Percentiles rank a stretch among this genome's conserved stretches.
Conservation (phyloP, 2,888 invertebrate genomes). For the Leucophenga maculata region DNA sequence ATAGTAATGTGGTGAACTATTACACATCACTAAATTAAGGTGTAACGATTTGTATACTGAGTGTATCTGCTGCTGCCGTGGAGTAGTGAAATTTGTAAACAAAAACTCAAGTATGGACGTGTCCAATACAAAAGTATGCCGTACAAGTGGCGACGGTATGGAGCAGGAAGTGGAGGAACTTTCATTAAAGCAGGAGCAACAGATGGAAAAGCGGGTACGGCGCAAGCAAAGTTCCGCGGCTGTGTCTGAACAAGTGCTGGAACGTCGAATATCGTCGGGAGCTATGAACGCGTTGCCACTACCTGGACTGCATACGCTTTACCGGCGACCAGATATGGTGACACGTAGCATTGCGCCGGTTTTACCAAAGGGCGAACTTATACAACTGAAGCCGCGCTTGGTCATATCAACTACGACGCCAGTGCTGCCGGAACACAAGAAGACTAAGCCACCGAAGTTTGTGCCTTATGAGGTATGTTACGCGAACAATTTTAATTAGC, state of each 20-base stretch:
- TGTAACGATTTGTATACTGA: no score
- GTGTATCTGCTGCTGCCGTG: no score
- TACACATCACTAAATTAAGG: no score
- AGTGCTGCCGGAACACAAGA: constrained; percentile 60
- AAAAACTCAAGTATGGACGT: not conserved
- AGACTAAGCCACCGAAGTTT: constrained; percentile 81
- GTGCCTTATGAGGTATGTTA: constrained; percentile 81
- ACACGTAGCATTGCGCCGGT: constrained; percentile 71
- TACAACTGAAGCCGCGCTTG: constrained; percentile 78
- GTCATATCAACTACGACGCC: constrained; percentile 67
- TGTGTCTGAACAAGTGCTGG: constrained; percentile 53
- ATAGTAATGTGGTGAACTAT: no score
- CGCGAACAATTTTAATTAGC: no score
- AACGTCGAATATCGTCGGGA: constrained; percentile 17
- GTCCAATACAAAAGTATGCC: constrained; percentile 45
- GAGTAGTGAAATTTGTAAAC: no score
- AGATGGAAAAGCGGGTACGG: constrained; percentile 21
- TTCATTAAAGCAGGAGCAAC: constrained; percentile 52
- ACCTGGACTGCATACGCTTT: constrained; percentile 66
- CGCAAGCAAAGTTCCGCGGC: constrained; percentile 55
- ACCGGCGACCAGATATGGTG: constrained; percentile 56
- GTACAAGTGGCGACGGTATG: constrained; percentile 87
- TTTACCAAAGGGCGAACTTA: constrained; percentile 75
- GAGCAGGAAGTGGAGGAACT: constrained; percentile 73
- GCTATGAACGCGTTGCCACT: constrained; percentile 33